phyloP scores from a whole-genome alignment of 2,113 vertebrate genomes.

The Hymenochirus boettgeri region DNA sequence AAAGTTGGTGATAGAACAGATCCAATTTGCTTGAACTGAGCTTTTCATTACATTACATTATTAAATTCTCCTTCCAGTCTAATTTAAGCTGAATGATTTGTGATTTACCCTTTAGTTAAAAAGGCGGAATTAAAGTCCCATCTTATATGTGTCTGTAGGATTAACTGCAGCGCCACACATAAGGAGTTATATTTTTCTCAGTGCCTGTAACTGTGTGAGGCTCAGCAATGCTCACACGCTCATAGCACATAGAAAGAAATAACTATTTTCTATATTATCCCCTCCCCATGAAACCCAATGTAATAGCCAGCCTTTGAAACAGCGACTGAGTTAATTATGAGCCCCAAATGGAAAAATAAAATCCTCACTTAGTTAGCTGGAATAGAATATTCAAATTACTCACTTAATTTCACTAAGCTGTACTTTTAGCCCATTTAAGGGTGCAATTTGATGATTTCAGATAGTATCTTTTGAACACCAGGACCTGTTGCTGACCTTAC shows the following conservation, averaged over 20 bases:
- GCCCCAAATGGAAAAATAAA: conserved; percentile 30
- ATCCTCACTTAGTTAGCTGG: conserved; percentile 34
- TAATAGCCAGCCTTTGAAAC: conserved; percentile 33
- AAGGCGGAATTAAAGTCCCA: not conserved
- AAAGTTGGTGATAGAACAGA: too few species aligned
- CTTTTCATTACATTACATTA: too few species aligned
- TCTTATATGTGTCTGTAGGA: conserved; percentile 22
- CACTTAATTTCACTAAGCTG: conserved; percentile 37
- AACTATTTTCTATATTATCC: conserved; percentile 38
- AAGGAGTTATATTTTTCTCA: not conserved
- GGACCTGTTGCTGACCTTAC: conserved; percentile 39
- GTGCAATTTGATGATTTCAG: conserved; percentile 42
- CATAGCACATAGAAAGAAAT: conserved; percentile 28
- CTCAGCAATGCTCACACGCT: conserved; percentile 22
- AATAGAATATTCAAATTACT: conserved; percentile 42
- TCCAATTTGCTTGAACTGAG: too few species aligned
- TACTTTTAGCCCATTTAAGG: conserved; percentile 35
- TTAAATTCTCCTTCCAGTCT: too few species aligned
- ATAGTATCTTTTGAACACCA: conserved; percentile 36
- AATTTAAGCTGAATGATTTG: too few species aligned
- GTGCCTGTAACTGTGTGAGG: conserved; percentile 10
- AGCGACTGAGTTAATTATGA: conserved; percentile 39
- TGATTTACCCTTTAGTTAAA: too few species aligned
- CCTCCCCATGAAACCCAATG: conserved; percentile 20
- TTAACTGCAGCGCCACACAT: not conserved